Evolutionary conservation across 2,888 invertebrate genomes (phyloP), one percentile per base, ranked within the genome.

Genomic region (Phania funesta): DNA sequence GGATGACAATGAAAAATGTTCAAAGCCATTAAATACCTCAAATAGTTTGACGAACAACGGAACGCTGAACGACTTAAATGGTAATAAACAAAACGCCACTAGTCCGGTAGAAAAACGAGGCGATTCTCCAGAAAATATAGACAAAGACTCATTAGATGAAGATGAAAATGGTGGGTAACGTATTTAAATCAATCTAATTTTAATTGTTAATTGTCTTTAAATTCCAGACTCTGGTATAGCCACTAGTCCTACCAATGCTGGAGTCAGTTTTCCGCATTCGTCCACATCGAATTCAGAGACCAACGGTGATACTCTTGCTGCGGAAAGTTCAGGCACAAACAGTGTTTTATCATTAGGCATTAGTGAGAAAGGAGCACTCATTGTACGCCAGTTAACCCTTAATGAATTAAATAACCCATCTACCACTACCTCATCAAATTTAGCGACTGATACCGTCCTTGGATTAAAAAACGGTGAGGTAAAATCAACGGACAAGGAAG

Each of bases 51-150:
- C 60, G 56, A 52, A 54, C n/a, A 54, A 18, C 20, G 35, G 44
- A 18, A 6, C 62, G 20, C 0, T 79, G 5, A 79, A 87, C 52
- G 90, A 91, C 85, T 85, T 85, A 44, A 91, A 91, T 84, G 91
- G 91, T 20, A 91, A 91, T 75, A 86, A 86, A 18, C 88, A 89
- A 76, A 62, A 86, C 29, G 48, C 86, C 62, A 86, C 86, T 70
- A 86, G 86, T 46, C 65, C 85, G 2, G 81, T 85, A 2, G 93
- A 93, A 81, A 93, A 93, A 85, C 89, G 92, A 0, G 93, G 92
- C 77, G 92, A 92, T 85, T 92, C 93, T 0, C 93, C 93, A 0
- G 93, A 93, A 86, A 91, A 92, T 82, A 88, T 92, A 20, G 93
- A 93, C 83, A 93, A 93, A 83, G 93, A 93, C 67, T 90, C 90